Percentiles rank a stretch among this genome's conserved stretches.
Conservation (phyloP, 2,113 vertebrate species). For the Chloropsis cyanopogon region DNA sequence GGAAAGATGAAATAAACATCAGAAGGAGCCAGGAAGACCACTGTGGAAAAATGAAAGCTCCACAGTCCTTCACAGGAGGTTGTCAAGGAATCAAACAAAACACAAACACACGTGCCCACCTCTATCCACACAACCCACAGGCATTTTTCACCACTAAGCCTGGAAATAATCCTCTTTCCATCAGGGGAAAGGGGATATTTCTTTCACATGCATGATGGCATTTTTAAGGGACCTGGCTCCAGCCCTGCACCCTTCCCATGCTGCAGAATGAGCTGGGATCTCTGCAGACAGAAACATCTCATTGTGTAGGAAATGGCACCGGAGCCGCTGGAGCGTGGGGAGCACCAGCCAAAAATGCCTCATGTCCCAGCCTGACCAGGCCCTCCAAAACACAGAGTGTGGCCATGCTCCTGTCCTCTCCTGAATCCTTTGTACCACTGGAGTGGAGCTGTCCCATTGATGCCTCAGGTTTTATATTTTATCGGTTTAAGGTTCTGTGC, state of each 20-base stretch:
- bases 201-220: background rate
- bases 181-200: background rate
- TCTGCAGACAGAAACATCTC: background rate
- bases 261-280: background rate
- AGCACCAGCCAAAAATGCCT: background rate
- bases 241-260: background rate
- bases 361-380: background rate
- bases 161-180: background rate
- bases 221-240: background rate
- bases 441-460: background rate
- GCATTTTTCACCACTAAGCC: background rate
- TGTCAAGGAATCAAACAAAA: background rate
- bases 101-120: rapidly evolving
- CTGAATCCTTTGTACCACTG: background rate
- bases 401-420: background rate
- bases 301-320: rapidly evolving
- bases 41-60: background rate
- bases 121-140: background rate
- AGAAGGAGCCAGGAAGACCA: background rate
- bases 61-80: background rate
- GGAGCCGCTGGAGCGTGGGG: background rate
- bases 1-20: background rate
- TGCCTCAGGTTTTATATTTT: no score
- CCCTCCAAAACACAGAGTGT: background rate
- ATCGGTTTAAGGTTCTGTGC: no score